A percentile compares a stretch with the other conserved stretches of the same genome.
These are phyloP conservation scores for Lysandra bellargus DNA, from an alignment of 2,888 invertebrate genomes.

Conservation along the genomic window DNA sequence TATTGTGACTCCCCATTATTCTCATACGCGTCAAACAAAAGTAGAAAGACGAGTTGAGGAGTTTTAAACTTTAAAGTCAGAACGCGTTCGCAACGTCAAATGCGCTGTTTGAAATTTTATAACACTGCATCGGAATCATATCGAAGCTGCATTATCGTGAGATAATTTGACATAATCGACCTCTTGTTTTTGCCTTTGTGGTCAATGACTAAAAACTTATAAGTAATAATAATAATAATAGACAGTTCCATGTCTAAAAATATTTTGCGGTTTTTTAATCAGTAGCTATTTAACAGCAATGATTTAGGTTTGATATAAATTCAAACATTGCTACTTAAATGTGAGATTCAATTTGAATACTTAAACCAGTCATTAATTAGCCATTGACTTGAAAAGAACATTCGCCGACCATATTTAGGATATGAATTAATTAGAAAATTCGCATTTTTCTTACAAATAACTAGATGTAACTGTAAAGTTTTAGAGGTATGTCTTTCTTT, in stretches of 20 bases:
- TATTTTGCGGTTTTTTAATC: too few relatives aligned
- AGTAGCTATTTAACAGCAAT: background rate
- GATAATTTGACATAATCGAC: background rate
- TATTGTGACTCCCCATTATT: too few relatives aligned
- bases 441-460: background rate
- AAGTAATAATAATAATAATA: too few relatives aligned
- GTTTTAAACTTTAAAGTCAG: too few relatives aligned
- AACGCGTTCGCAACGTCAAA: background rate
- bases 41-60: background rate
- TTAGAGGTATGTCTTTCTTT: background rate
- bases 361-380: background rate
- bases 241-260: too few relatives aligned
- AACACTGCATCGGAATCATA: background rate
- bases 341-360: conserved; percentile 3
- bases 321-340: background rate
- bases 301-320: background rate
- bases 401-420: background rate
- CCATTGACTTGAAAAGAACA: background rate
- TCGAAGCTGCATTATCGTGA: background rate
- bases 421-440: background rate
- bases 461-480: background rate
- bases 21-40: too few relatives aligned
- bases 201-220: too few relatives aligned
- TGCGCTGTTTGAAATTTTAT: background rate
- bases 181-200: background rate